Evolutionary conservation across 2,797 vertebrate species (phyloP), one percentile per base, ranked within the genome.

Genomic region (Psittacula derbiana): DNA sequence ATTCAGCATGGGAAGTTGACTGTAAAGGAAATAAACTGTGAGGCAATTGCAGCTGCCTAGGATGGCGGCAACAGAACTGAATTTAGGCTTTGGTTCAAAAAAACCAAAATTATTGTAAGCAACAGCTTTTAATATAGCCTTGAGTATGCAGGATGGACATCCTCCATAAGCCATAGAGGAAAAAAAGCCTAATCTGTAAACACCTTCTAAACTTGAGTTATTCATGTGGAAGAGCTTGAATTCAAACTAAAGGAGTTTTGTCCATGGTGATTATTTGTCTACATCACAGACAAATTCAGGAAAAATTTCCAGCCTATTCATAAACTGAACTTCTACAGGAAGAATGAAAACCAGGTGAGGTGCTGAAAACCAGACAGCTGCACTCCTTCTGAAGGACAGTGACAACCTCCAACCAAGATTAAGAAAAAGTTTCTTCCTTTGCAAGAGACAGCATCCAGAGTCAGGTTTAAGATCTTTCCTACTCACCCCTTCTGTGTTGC

Each of bases 131-230:
- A 69, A 16, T 30, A 38, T 4, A 58, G 33, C 52, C 53, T 60
- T 18, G 14, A 78, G 4, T 5, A 60, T 10, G 3, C 9, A 75
- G 52, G 12, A 36, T 55, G 25, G 17, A 27, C 27, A 27, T 11
- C 43, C 4, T 60, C 18, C 55, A 58, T 58, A 58, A 15, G 16
- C 23, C 0, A 38, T 11, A 75, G 47, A 20, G 16, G 23, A 36
- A 31, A 23, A 31, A 31, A n/a, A 80, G 61, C 24, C 2, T 8
- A 24, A 44, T 46, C 23, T 23, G 8, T 31, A 75, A 79, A 47
- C 2, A 46, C 65, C 21, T 92, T 65, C 46, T 30, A 76, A 49
- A 12, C 0, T 3, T 78, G 12, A 0, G 0, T 43, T 41, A 79
- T 44, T 72, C 55, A 64, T 33, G 11, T 53, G 58, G 69, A 80